Evolutionary conservation across 2,113 vertebrate species (phyloP).

Genomic region (Echinops telfairi): DNA sequence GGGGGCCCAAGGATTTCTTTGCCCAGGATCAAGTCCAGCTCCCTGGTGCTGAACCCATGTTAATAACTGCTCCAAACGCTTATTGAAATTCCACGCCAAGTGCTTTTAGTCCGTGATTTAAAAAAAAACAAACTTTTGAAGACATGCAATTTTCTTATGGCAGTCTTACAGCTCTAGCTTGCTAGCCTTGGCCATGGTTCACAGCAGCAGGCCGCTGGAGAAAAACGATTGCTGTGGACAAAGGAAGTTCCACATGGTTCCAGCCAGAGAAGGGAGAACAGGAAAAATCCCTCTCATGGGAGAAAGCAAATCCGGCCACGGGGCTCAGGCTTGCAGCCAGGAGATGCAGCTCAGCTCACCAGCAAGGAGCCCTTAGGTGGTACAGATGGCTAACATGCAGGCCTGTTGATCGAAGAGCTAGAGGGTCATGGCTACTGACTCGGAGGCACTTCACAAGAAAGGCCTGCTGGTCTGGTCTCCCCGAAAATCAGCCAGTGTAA

Average conservation of each 20-base stretch:
- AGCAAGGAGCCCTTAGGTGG: not conserved
- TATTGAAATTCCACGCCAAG: not conserved
- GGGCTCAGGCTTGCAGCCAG: rapidly evolving
- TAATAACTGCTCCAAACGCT: not conserved
- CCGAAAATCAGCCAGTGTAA: not conserved
- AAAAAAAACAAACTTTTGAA: slow-evolving; percentile 20
- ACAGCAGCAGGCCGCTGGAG: not conserved
- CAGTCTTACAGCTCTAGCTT: not conserved
- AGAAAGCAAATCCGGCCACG: not conserved
- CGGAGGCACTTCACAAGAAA: not conserved
- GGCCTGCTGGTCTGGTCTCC: not conserved
- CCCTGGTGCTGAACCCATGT: not conserved
- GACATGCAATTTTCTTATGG: not conserved
- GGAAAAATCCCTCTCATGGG: not conserved
- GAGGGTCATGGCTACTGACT: not conserved
- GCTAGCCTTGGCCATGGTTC: not conserved
- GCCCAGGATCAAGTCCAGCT: not conserved
- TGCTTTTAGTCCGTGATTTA: not conserved
- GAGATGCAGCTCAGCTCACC: not conserved
- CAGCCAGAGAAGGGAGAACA: not conserved
- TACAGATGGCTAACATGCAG: not conserved
- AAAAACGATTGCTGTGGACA: not conserved
- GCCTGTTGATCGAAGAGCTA: not conserved
- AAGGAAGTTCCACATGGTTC: not conserved
- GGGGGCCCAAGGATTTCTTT: not conserved